A percentile compares a stretch with the other conserved stretches of the same genome.
These are phyloP conservation scores for Coracias cyanogaster DNA, from an alignment of 2,797 vertebrate genomes.

Conservation along the genomic window DNA sequence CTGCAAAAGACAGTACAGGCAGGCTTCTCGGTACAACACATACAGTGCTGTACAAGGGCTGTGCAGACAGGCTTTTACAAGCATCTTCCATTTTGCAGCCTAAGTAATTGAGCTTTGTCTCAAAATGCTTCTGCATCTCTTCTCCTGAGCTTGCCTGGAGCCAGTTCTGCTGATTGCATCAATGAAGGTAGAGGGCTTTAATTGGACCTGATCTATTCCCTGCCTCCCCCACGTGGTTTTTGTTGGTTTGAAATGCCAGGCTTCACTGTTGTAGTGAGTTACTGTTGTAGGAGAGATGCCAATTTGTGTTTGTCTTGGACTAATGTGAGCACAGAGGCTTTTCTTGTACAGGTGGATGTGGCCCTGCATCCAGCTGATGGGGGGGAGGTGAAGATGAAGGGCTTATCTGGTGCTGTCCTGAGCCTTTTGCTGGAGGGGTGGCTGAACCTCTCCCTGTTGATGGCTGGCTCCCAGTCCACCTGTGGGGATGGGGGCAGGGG, in stretches of 20 bases:
- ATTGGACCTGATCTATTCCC: background rate
- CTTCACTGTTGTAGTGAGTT: background rate
- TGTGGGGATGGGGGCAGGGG: rapidly evolving
- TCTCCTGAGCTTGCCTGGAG: background rate
- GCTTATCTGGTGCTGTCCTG: background rate
- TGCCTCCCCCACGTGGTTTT: background rate
- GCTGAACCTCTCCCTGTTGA: rapidly evolving
- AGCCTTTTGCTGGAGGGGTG: background rate
- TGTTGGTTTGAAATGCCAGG: background rate
- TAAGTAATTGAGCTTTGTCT: background rate
- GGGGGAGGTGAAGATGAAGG: background rate
- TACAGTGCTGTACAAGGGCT: background rate
- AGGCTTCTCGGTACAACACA: background rate
- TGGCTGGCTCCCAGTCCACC: background rate
- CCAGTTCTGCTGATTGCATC: rapidly evolving
- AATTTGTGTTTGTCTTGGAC: background rate
- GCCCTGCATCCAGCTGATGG: background rate
- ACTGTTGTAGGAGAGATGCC: background rate
- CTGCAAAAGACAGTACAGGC: background rate
- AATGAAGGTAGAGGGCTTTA: background rate
- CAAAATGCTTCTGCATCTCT: background rate
- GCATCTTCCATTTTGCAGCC: background rate
- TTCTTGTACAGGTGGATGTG: background rate
- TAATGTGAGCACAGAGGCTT: rapidly evolving
- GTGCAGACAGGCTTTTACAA: background rate